Base-by-base conservation (phyloP, 2,797 vertebrate species). In the Helostoma temminkii region DNA sequence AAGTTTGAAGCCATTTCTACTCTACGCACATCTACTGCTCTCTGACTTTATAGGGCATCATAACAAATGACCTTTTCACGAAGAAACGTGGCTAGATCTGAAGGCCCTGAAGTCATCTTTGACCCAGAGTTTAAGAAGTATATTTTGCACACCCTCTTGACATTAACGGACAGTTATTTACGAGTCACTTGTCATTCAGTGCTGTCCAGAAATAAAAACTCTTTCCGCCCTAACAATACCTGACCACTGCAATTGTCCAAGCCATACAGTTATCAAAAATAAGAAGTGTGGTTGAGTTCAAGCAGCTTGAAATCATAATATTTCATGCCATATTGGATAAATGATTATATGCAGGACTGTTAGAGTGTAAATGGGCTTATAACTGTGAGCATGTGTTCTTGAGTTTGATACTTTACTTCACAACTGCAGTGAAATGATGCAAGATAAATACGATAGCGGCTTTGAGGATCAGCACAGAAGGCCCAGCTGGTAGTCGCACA, bases 381-480 rank as follows among this genome's bases (percentile, higher is more conserved):
- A 62, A 76, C 52, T 42, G 49, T 45, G 69, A 80, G 76, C 73
- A 66, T 81, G 76, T 80, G 67, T 69, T 61, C 28, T 9, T 50
- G 76, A 62, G 72, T 73, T 63, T 65, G 69, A 84, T 81, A 69
- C 60, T 71, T 70, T 21, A 21, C 42, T 43, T 71, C 80, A 39
- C 1, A 41, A 47, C 67, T 55, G 63, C 12, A 21, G 75, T 73
- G 76, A 79, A 87, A 85, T 75, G 76, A 84, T 79, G 85, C 87
- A 67, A 71, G 66, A 78, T 53, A 67, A 80, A 81, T 78, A 58
- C 61, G 88, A 84, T 78, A 21, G 70, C 58, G 22, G 74, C 87
- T 89, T 83, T 81, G 62, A 78, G 80, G 76, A 81, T 81, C 60
- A 78, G 75, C 67, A 63, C 71, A 48, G 59, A 66, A 64, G 71